Evolutionary conservation across 2,113 vertebrate genomes (phyloP), one percentile per base, ranked within the genome.

Genomic region (Labrus mixtus): DNA sequence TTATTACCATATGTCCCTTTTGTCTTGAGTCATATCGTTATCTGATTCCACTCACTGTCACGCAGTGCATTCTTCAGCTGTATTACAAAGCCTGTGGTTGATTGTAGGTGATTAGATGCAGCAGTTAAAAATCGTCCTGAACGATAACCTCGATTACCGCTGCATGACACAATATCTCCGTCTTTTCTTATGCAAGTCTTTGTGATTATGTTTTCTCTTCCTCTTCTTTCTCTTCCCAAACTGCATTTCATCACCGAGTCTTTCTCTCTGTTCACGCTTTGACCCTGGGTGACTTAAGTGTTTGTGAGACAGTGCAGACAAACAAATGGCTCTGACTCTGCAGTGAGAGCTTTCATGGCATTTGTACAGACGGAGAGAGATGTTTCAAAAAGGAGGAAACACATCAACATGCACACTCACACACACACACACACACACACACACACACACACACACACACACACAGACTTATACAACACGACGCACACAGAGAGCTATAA

Each of bases 401-500:
- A 68, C 45, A 65, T 13, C 48, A 55, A 54, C 58, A 73, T 12
- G 12, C 5, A 37, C 67, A 62, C 37, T 6, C 29, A 58, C 33
- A 65, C 22, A 55, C 63, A 68, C 69, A 58, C 22, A 55, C 63
- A 68, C 69, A 58, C 22, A 55, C 63, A 68, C 69, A 58, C 5
- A 37, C 67, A 62, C 37, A 2, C 29, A 58, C 33, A 65, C 5
- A 37, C 67, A 62, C 37, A 2, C 29, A 58, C 33, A 65, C 22
- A 55, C 63, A 68, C 69, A 58, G 10, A 60, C 20, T 64, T 50
- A 60, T 13, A 73, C 76, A 78, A 77, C 71, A 86, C 57, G 66
- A 83, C 57, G 19, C 80, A 87, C 78, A 81, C 65, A 20, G 62
- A 68, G 70, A 78, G 65, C 86, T 72, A 54, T 85, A 87, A 90